Evolutionary conservation across 2,888 invertebrate genomes (phyloP), one percentile per base, ranked within the genome.

Genomic region (Dryadula phaetusa): DNA sequence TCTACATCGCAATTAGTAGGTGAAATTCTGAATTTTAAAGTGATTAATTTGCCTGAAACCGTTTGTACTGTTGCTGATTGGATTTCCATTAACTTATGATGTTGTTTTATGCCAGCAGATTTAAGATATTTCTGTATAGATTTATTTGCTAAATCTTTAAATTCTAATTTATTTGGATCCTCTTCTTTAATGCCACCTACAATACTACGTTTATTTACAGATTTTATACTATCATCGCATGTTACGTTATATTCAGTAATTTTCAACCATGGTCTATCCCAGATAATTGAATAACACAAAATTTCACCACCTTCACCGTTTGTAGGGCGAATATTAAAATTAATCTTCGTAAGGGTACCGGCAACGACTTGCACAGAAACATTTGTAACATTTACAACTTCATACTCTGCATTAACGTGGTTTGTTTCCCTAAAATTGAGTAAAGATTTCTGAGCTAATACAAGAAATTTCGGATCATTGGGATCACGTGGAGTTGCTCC

Each of bases 191-290:
- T 0, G n/a, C 72, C 72, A 8, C 79, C 80, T 3, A 1, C 52
- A 5, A 70, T 3, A 10, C 69, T 37, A 14, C 74, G 67, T 47
- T 74, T 74, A 6, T 28, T 46, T 42, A 70, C 66, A 28, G 20
- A 20, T 37, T 67, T 42, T 47, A 40, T 40, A 46, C 64, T 52
- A 34, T 72, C 47, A 49, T 65, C 56, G 16, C 81, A 81, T 2
- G 58, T 60, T 0, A 79, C 78, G 3, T 69, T 58, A n/a, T 79
- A 75, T 54, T 93, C 81, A 71, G 84, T 83, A 0, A 83, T 85
- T 0, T 79, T 71, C 16, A 93, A 44, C 95, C 95, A 95, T 0
- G 92, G 84, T 62, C 86, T 88, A 22, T 94, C 92, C 95, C 94
- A 95, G 42, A 95, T 86, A 34, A 82, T 73, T 25, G 94, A 85